Evolutionary conservation across 2,113 vertebrate species (phyloP).

Genomic region (Corapipo altera): DNA sequence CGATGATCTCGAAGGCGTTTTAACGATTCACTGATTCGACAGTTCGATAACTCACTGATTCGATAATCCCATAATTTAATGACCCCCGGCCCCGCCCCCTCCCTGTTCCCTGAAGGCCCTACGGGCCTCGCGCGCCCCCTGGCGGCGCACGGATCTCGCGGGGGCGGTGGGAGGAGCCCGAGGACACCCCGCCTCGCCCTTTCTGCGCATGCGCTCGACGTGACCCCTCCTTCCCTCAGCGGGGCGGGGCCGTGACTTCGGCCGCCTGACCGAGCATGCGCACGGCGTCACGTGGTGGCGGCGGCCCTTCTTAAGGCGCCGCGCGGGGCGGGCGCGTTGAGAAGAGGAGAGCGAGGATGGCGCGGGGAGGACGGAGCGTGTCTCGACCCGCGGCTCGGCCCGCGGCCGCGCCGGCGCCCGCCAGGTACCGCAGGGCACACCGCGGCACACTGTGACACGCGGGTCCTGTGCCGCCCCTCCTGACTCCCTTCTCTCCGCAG

Average conservation of each 20-base stretch:
- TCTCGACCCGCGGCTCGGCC: not conserved
- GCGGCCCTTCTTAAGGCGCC: accelerated
- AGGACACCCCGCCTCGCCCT: accelerated
- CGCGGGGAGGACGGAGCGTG: not conserved
- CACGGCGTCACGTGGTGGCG: accelerated
- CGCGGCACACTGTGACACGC: too few species aligned
- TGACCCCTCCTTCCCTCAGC: accelerated
- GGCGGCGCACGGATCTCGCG: not conserved
- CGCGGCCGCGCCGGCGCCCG: not conserved
- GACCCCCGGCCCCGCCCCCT: not conserved
- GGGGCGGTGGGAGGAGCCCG: accelerated
- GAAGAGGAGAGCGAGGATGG: not conserved
- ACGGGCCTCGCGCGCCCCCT: not conserved
- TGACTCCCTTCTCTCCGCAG: not conserved
- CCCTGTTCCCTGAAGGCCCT: not conserved
- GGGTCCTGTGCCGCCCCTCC: accelerated
- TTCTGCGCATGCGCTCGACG: accelerated
- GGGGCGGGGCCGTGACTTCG: not conserved
- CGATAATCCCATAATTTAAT: too few species aligned
- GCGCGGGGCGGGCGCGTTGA: not conserved
- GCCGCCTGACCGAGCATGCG: not conserved
- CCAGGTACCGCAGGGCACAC: not conserved
- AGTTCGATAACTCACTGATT: too few species aligned
- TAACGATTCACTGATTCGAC: not conserved
- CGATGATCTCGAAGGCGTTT: not conserved